Base-by-base conservation (phyloP, 2,113 vertebrate species). In the Ancistrus triradiatus region DNA sequence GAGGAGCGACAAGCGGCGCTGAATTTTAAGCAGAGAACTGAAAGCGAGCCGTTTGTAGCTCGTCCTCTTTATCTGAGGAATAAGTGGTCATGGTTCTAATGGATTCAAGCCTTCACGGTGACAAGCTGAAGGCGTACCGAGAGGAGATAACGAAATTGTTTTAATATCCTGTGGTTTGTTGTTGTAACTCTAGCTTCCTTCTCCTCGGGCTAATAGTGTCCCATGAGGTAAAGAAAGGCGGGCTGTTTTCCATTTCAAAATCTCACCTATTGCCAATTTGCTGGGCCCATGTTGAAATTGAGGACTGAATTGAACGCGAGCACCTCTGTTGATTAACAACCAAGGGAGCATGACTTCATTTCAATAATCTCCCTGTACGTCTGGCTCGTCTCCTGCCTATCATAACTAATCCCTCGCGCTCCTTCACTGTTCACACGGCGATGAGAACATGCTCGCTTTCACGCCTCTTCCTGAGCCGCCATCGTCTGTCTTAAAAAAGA, bases 391-490 rank as follows among this genome's bases (percentile, higher is more conserved):
- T 31, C 15, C 58, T 37, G 4, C 28, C 13, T 25, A 53, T 19
- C 59, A 18, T n/a, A 42, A 27, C 15, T 37, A 25, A 40, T 58
- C 53, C 43, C 9, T 48, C 10, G 7, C 51, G 18, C 43, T 46
- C 7, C 38, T 13, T 17, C 14, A 8, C 38, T 37, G 18, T 64
- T 64, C 47, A 64, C 40, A 25, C 40, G 35, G 62, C 38, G 49
- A 44, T 31, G 38, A 55, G 27, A 15, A 55, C 19, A 43, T 33
- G 7, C 40, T 28, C 47, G 31, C n/a, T 14, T 24, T 10, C 43
- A n/a, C 38, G 37, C 27, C 63, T 55, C 18, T 60, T 63, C 35
- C 50, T 69, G 24, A 67, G 27, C 27, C 21, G 44, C 46, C 60
- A 17, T 35, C 42, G 37, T 40, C 51, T 61, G 55, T 37, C 40